Evolutionary conservation across 2,888 invertebrate genomes (phyloP).

Genomic region (Tenodera sinensis): DNA sequence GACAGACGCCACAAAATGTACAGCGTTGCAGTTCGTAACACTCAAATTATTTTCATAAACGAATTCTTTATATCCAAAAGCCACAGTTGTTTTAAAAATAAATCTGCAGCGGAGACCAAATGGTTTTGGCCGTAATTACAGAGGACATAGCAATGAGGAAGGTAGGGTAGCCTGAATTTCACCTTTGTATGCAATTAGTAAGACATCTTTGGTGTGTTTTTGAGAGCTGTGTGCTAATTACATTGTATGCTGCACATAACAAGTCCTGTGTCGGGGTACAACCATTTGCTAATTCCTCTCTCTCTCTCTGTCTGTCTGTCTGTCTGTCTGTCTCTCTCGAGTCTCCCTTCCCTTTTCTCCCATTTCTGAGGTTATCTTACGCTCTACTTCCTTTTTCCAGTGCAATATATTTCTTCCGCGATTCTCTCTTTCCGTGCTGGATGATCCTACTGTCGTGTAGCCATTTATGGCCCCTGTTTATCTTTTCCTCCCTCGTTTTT

Average conservation of each 20-base stretch:
- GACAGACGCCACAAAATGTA: too few relatives aligned
- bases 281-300: neutral
- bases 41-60: neutral
- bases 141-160: neutral
- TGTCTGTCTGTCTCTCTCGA: neutral
- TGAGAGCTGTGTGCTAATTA: neutral
- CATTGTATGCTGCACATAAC: neutral
- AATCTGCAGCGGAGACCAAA: neutral
- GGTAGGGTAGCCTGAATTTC: neutral
- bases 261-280: neutral
- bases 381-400: neutral
- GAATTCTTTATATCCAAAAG: neutral
- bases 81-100: neutral
- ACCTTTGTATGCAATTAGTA: neutral
- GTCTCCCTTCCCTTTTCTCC: neutral
- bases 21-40: too few relatives aligned
- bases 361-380: neutral
- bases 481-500: neutral
- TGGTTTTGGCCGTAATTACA: neutral
- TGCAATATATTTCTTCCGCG: neutral
- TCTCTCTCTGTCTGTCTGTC: too few relatives aligned
- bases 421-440: neutral
- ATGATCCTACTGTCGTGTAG: neutral
- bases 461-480: neutral
- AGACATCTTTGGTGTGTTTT: neutral